A percentile compares a stretch with the other conserved stretches of the same genome.
Evolutionary conservation across 2,113 vertebrate species (phyloP).

Genomic region (Dasyprocta punctata): DNA sequence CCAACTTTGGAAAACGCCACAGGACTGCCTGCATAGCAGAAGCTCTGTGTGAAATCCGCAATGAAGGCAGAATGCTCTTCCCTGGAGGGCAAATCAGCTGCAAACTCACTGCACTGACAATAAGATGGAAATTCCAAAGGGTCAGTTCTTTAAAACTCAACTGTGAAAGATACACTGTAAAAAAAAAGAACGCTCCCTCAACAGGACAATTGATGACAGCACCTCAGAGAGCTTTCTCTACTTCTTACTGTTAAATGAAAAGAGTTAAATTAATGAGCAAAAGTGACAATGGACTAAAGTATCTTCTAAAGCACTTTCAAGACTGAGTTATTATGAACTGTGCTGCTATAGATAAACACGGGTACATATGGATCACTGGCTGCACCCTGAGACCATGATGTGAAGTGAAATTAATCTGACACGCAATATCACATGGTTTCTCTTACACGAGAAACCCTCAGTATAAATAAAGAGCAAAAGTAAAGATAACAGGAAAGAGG

Average conservation of each 20-base stretch:
- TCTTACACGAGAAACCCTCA: neutral
- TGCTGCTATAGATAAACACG: neutral
- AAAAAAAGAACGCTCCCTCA: neutral
- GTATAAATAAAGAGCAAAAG: neutral
- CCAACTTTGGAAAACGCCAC: neutral
- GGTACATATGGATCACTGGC: too few relatives aligned
- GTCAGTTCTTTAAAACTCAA: neutral
- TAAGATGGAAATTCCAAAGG: neutral
- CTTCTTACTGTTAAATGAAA: constrained; percentile 1
- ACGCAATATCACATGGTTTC: neutral
- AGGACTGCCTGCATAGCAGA: neutral
- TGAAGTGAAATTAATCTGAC: neutral
- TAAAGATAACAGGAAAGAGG: neutral
- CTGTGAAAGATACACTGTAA: neutral
- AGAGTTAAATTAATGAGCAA: neutral
- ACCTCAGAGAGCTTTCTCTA: neutral
- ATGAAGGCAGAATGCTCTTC: neutral
- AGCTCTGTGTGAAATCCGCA: neutral
- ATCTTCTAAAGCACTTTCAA: constrained; percentile 24
- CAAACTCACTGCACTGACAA: constrained; percentile 4
- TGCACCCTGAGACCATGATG: neutral
- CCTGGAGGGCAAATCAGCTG: neutral
- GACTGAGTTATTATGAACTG: neutral
- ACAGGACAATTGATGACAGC: neutral
- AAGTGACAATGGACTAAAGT: neutral